Base-by-base conservation (phyloP, 2,888 invertebrate genomes). In the Clunio marinus region DNA sequence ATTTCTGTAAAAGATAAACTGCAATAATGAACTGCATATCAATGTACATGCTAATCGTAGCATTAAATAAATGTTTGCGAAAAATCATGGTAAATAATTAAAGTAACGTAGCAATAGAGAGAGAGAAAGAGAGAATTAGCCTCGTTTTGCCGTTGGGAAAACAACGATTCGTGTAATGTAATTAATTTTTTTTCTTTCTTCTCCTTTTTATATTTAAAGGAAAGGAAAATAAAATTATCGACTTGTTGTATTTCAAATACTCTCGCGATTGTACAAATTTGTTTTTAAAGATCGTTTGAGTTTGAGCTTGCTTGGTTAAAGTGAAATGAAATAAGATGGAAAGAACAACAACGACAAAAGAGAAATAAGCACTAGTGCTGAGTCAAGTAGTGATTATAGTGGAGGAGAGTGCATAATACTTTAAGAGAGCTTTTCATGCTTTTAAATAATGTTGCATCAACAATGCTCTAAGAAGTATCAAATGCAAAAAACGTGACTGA, bases 401-500 rank as follows among this genome's bases (percentile, higher is more conserved):
- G 63, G 13, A 41, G 17, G 32, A 45, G 45, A 45, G 45, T 41
- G 63, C 3, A 28, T 41, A 62, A 35, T 27, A 2, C 32, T 27
- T 28, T 59, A 17, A n/a, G n/a, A n/a, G 28, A 37, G 37, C 41
- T 24, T 62, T 35, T 46, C 41, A 46, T 51, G 55, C 55, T 66
- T 55, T 37, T 24, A 55, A 17, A 55, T 35, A 28, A 22, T 46
- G 46, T 55, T 55, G 51, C 20, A 27, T 46, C 22, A 32, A 41
- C 24, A 65, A 51, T 65, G 65, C 65, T 46, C 20, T n/a, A n/a
- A n/a, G 13, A 32, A 55, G 66, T 55, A 55, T 66, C 66, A 66
- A 66, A 46, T 46, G 46, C 55, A 66, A 51, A 32, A 66, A 66
- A 66, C 66, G 66, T 66, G 66, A 66, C 66, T 66, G 66, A 66